phyloP scores from a whole-genome alignment of 1,140 invertebrate genomes.

The Psilanteris sp. region DNA sequence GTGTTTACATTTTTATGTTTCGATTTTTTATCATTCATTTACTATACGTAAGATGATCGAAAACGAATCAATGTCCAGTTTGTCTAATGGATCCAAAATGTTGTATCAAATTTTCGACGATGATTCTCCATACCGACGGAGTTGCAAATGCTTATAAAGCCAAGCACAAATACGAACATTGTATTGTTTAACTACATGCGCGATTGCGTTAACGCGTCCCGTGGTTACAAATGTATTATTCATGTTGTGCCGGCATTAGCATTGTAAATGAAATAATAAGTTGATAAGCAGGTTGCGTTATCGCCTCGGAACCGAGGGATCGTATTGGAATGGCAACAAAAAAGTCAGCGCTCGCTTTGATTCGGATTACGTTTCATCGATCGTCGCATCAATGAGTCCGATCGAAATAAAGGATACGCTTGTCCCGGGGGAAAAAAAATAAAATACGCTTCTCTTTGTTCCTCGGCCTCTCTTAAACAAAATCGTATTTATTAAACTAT shows the following conservation, averaged over 20 bases:
- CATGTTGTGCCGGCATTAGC: not conserved
- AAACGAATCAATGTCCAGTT: too few species aligned
- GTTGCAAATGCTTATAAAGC: too few species aligned
- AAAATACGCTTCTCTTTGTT: slow-evolving; percentile 1
- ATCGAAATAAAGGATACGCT: slow-evolving; percentile 10
- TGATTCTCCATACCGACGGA: too few species aligned
- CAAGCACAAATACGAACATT: too few species aligned
- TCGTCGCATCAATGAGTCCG: slow-evolving; percentile 27
- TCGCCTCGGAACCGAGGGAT: not conserved
- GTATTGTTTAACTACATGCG: too few species aligned
- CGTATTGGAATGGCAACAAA: slow-evolving; percentile 6
- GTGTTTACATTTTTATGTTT: too few species aligned
- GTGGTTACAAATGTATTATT: slow-evolving; percentile 1
- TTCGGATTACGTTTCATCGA: slow-evolving; percentile 36
- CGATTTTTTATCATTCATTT: too few species aligned
- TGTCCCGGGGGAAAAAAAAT: slow-evolving; percentile 23
- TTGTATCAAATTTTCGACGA: too few species aligned
- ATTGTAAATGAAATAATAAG: not conserved
- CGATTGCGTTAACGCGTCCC: not conserved
- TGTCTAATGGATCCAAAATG: too few species aligned
- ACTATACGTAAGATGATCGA: too few species aligned
- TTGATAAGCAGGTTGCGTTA: not conserved
- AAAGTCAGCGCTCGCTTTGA: slow-evolving; percentile 12
- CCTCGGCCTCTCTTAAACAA: too few species aligned
- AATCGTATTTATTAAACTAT: too few species aligned